These are phyloP conservation scores for Parazoanthus atlanticus DNA, from an alignment of 92 coral and sea anemone genomes.

Conservation along the genomic window DNA sequence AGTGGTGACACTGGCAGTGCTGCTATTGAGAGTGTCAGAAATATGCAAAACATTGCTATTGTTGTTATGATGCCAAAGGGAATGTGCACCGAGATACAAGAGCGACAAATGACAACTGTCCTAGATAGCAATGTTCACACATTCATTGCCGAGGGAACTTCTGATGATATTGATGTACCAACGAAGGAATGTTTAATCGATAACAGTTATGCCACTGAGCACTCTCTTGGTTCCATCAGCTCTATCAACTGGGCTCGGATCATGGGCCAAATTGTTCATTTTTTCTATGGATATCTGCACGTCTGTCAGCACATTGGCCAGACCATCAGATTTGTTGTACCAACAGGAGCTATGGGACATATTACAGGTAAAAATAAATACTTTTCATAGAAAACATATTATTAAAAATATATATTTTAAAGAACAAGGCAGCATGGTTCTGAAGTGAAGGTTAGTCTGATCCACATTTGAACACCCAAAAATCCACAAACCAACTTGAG, in stretches of 20 bases:
- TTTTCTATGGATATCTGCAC: conserved; percentile 79
- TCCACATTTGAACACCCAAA: too few species aligned
- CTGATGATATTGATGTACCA: conserved; percentile 79
- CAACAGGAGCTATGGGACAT: conserved; percentile 94
- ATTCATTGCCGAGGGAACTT: conserved; percentile 73
- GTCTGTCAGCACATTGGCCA: conserved; percentile 70
- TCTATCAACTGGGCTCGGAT: conserved; percentile 88
- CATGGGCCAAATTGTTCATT: conserved; percentile 81
- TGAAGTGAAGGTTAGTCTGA: too few species aligned
- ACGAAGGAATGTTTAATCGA: conserved; percentile 68
- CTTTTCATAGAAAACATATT: not conserved
- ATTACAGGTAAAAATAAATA: conserved; percentile 69
- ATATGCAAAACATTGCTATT: conserved; percentile 64
- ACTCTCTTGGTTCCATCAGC: conserved; percentile 79
- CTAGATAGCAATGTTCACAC: conserved; percentile 79
- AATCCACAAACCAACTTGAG: too few species aligned
- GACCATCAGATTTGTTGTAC: conserved; percentile 72
- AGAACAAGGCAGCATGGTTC: too few species aligned
- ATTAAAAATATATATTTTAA: too few species aligned
- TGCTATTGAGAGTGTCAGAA: conserved; percentile 83
- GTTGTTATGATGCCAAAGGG: conserved; percentile 84
- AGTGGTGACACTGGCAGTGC: conserved; percentile 98
- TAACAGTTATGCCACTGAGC: conserved; percentile 43
- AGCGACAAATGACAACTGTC: conserved; percentile 92
- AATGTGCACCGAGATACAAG: conserved; percentile 74